These are phyloP conservation scores for Enhydra lutris DNA, from an alignment of 2,113 vertebrate species.

Conservation along the genomic window DNA sequence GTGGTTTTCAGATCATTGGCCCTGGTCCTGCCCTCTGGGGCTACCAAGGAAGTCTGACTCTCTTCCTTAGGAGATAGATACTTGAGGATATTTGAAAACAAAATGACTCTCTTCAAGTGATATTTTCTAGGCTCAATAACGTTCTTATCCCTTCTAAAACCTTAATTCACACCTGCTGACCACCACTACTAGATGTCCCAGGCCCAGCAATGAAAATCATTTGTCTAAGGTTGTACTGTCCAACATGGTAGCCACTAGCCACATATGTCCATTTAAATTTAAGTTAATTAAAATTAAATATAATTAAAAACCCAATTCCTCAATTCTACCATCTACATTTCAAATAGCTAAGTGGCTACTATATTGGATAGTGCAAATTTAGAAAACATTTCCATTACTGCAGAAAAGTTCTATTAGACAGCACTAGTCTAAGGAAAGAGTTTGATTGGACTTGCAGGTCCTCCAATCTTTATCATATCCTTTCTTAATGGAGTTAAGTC, in stretches of 20 bases:
- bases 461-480: background rate
- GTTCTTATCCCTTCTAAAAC: background rate
- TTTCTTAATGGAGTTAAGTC: background rate
- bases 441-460: background rate
- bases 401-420: background rate
- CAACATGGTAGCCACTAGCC: background rate
- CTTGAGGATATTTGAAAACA: background rate
- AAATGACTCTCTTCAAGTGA: background rate
- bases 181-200: background rate
- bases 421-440: background rate
- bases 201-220: background rate
- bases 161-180: background rate
- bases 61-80: background rate
- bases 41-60: background rate
- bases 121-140: background rate
- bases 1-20: background rate
- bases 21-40: background rate
- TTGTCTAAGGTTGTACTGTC: background rate
- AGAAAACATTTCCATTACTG: background rate
- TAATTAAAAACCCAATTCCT: background rate
- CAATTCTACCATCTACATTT: background rate
- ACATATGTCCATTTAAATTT: background rate
- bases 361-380: background rate
- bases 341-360: background rate
- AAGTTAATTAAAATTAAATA: background rate